A percentile compares a stretch with the other conserved stretches of the same genome.
These are phyloP conservation scores for Neoascia interrupta DNA, from an alignment of 2,888 invertebrate genomes.

Conservation along the genomic window DNA sequence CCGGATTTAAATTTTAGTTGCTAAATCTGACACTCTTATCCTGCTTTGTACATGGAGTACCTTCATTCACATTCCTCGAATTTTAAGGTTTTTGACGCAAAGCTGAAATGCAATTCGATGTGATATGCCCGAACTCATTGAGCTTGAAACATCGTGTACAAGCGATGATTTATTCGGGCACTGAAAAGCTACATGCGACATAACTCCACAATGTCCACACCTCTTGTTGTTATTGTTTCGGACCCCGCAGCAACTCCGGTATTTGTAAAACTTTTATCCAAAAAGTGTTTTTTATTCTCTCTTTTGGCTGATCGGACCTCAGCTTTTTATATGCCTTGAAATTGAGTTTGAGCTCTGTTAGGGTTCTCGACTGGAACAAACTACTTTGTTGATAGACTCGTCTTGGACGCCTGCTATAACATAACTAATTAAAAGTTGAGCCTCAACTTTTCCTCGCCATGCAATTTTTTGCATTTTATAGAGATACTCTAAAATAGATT, in stretches of 20 bases:
- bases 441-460: background rate
- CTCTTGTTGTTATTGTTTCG: no score
- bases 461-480: background rate
- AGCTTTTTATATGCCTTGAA: background rate
- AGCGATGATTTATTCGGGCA: constrained; percentile 4
- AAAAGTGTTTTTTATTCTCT: no score
- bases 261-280: no score
- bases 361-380: background rate
- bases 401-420: no score
- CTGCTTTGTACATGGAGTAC: background rate
- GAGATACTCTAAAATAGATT: background rate
- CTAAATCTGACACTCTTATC: background rate
- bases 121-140: constrained; percentile 16
- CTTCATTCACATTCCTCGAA: background rate
- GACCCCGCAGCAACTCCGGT: no score
- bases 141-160: constrained; percentile 11
- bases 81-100: background rate
- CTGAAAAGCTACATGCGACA: background rate
- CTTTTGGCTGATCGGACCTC: no score
- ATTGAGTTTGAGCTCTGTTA: background rate
- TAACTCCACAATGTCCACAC: background rate
- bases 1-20: background rate
- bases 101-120: background rate
- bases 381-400: background rate
- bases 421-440: background rate